A percentile compares a stretch with the other conserved stretches of the same genome.
Evolutionary conservation across 2,888 invertebrate species (phyloP).

Genomic region (Chelonus formosanus): DNA sequence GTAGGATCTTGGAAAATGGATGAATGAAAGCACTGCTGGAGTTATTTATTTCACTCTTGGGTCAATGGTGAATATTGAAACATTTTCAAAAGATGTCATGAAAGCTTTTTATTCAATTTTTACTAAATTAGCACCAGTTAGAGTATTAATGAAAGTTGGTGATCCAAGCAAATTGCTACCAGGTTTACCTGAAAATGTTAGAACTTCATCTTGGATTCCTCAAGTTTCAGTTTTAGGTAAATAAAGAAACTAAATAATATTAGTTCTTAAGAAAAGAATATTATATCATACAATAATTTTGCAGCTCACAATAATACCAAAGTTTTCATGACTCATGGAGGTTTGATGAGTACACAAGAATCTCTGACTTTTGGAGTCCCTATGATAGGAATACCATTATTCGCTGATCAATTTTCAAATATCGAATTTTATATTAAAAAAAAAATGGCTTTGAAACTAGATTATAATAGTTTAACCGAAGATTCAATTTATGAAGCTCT

Average conservation of each 20-base stretch:
- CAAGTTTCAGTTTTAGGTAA: slow-evolving; percentile 50
- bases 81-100: slow-evolving; percentile 45
- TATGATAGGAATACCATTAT: slow-evolving; percentile 49
- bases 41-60: slow-evolving; percentile 54
- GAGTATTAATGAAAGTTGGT: slow-evolving; percentile 49
- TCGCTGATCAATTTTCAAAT: slow-evolving; percentile 47
- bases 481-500: slow-evolving; percentile 45
- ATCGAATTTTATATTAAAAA: slow-evolving; percentile 47
- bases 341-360: slow-evolving; percentile 48
- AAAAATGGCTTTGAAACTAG: slow-evolving; percentile 46
- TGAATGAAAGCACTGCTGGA: slow-evolving; percentile 49
- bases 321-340: slow-evolving; percentile 55
- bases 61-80: slow-evolving; percentile 49
- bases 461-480: slow-evolving; percentile 44
- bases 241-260: slow-evolving; percentile 15
- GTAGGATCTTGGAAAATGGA: slow-evolving; percentile 50
- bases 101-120: slow-evolving; percentile 46
- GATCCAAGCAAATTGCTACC: slow-evolving; percentile 41
- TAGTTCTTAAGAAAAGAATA: neutral
- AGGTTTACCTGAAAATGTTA: slow-evolving; percentile 49
- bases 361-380: slow-evolving; percentile 48
- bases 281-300: no score
- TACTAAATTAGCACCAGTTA: slow-evolving; percentile 47
- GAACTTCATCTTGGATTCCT: slow-evolving; percentile 48
- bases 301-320: slow-evolving; percentile 57